phyloP scores from a whole-genome alignment of 2,888 invertebrate genomes.

The Tiliacea citrago region DNA sequence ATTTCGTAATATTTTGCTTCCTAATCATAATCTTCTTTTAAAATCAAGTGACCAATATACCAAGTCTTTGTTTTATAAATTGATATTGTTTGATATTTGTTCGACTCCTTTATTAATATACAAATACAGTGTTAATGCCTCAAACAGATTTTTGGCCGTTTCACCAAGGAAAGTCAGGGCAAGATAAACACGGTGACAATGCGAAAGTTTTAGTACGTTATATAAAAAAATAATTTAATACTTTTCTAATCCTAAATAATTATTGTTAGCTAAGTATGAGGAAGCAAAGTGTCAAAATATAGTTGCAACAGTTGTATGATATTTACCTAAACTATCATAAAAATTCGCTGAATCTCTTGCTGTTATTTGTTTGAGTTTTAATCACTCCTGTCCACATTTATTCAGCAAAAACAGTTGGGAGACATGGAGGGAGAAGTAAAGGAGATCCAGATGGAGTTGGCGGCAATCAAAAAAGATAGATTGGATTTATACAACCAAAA shows the following conservation, averaged over 20 bases:
- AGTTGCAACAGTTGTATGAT: neutral
- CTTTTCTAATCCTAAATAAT: no score
- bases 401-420: constrained; percentile 84
- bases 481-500: constrained; percentile 69
- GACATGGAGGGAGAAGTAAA: constrained; percentile 86
- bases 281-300: neutral
- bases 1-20: constrained; percentile 57
- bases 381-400: neutral
- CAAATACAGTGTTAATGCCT: constrained; percentile 73
- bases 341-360: neutral
- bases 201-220: constrained; percentile 62
- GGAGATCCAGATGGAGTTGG: constrained; percentile 84
- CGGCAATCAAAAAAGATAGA: constrained; percentile 78
- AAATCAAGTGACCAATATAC: constrained; percentile 43
- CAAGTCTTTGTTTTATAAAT: constrained; percentile 47
- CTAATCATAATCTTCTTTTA: constrained; percentile 42
- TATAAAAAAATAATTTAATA: neutral
- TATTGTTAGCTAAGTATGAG: neutral
- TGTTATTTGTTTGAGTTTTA: neutral
- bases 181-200: constrained; percentile 54
- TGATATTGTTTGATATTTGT: constrained; percentile 44
- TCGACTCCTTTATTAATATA: constrained; percentile 8
- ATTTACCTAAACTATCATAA: neutral
- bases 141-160: constrained; percentile 83
- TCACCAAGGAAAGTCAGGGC: constrained; percentile 61